Conservation (phyloP, 2,797 vertebrate genomes). For the Taeniopygia guttata region DNA sequence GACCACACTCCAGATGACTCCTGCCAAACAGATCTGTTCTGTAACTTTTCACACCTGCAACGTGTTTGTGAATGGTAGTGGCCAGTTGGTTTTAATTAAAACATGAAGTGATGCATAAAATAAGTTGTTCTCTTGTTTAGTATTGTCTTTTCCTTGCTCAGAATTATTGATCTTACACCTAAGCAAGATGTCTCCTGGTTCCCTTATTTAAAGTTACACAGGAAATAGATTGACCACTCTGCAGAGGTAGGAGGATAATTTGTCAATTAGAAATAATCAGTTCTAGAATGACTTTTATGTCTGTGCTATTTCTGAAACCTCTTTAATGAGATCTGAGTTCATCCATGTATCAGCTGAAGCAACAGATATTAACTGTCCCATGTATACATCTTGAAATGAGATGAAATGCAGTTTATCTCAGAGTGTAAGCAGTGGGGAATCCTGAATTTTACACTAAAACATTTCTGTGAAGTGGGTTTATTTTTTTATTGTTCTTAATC, state of each 20-base stretch:
- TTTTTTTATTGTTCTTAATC: neutral
- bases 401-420: neutral
- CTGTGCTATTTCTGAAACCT: constrained; percentile 59
- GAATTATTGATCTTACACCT: constrained; percentile 36
- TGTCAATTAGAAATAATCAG: constrained; percentile 65
- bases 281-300: constrained; percentile 57
- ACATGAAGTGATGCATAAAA: neutral
- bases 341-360: neutral
- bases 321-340: constrained; percentile 62
- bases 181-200: constrained; percentile 24
- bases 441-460: neutral
- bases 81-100: neutral
- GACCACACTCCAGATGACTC: neutral
- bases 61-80: neutral
- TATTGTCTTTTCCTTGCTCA: neutral
- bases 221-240: constrained; percentile 55
- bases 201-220: constrained; percentile 55
- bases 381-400: neutral
- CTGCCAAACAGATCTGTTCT: neutral
- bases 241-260: constrained; percentile 57
- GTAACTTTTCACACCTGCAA: neutral
- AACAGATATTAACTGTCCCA: neutral
- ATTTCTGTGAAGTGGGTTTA: neutral
- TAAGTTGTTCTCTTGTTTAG: neutral
- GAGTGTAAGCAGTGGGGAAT: neutral